Conservation (phyloP, 2,888 invertebrate genomes). For the Drosophila engyochracea region DNA sequence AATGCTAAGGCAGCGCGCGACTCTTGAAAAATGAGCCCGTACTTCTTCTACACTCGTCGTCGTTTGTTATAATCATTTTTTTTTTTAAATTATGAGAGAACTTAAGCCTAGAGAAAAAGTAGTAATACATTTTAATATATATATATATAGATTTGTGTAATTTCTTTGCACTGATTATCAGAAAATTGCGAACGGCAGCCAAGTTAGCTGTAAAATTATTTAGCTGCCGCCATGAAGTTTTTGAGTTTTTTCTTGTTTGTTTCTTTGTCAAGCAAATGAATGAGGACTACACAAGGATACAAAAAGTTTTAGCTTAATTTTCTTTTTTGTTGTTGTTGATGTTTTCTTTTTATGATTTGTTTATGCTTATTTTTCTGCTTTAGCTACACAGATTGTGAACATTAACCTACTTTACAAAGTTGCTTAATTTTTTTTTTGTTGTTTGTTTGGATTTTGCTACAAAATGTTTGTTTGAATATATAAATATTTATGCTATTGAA, state of each 20-base stretch:
- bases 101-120: constrained; percentile 71
- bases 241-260: constrained; percentile 9
- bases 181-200: constrained; percentile 55
- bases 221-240: constrained; percentile 58
- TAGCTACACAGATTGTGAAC: constrained; percentile 46
- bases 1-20: constrained; percentile 59
- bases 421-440: constrained; percentile 33
- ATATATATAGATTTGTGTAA: constrained; percentile 49
- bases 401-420: constrained; percentile 68
- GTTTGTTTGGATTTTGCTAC: constrained; percentile 40
- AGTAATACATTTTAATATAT: constrained; percentile 60
- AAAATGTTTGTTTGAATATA: constrained; percentile 50
- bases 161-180: constrained; percentile 75
- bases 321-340: not conserved
- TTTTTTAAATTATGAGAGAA: constrained; percentile 64
- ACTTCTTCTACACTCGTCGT: constrained; percentile 45
- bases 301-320: constrained; percentile 41
- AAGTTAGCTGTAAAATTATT: constrained; percentile 29
- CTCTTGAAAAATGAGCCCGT: constrained; percentile 48
- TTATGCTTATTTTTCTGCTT: constrained; percentile 22
- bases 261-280: constrained; percentile 31
- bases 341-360: constrained; percentile 9
- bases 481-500: constrained; percentile 50
- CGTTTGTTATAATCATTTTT: constrained; percentile 38
- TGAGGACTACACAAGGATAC: constrained; percentile 41